Evolutionary conservation across 2,113 vertebrate species (phyloP).

Genomic region (Dascyllus trimaculatus): DNA sequence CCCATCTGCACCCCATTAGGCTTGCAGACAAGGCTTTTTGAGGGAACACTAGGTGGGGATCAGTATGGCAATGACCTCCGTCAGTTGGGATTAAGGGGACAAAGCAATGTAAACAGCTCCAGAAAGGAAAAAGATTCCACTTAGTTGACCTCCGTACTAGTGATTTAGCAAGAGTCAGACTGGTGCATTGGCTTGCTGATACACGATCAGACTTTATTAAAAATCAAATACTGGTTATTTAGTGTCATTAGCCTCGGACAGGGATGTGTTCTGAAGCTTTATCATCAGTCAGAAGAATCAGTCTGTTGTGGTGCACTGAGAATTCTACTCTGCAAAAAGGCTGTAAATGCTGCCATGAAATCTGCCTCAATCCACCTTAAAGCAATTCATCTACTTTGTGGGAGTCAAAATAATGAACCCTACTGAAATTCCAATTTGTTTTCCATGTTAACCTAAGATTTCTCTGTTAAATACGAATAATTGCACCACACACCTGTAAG

Average conservation of each 20-base stretch:
- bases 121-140: conserved; percentile 25
- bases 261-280: not conserved
- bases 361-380: too few relatives aligned
- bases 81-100: conserved; percentile 40
- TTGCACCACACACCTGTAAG: not conserved
- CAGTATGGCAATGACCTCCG: conserved; percentile 36
- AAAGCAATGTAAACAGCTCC: conserved; percentile 16
- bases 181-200: conserved; percentile 2
- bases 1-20: conserved; percentile 57
- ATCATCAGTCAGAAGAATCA: too few relatives aligned
- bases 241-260: not conserved
- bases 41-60: not conserved
- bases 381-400: not conserved
- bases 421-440: conserved; percentile 3
- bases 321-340: too few relatives aligned
- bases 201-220: conserved; percentile 1
- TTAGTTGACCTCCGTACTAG: not conserved
- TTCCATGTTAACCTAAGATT: not conserved
- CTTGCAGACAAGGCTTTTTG: conserved; percentile 35
- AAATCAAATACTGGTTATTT: conserved; percentile 6
- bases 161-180: conserved; percentile 21
- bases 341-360: too few relatives aligned
- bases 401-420: not conserved
- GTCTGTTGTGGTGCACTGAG: too few relatives aligned
- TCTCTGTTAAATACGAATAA: conserved; percentile 15